Evolutionary conservation across 2,113 vertebrate genomes (phyloP), one percentile per base, ranked within the genome.

Genomic region (Romanogobio albipinnatus): DNA sequence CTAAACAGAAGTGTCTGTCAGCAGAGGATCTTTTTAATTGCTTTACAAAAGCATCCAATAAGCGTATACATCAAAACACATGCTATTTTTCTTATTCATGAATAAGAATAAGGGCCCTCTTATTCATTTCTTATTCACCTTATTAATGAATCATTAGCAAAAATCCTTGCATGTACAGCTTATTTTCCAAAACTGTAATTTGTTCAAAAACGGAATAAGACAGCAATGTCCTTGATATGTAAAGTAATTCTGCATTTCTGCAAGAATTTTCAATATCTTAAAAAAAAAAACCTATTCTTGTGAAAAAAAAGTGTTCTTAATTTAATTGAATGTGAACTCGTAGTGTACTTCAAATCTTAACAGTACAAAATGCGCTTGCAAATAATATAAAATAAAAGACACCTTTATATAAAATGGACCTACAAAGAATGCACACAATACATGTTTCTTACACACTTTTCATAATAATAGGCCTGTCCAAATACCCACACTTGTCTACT

Each of bases 1-100:
- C 13, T 47, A 45, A 74, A 74, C 70, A 73, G 70, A n/a, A 47
- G 43, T 14, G 43, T 47, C 39, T 74, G 70, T 47, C 70, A 53
- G 73, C 73, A 53, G n/a, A 33, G 24, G 15, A 76, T 53, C 49
- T 29, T 76, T 76, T 76, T 76, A 76, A 76, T 33, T 53, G 24
- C 26, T 76, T 76, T 51, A 53, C 36, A 76, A 76, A 49, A 51
- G 47, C 43, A 49, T 75, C 29, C 24, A 29, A 26, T 51, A 26
- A 53, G 47, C 24, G 10, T 49, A 76, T 76, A 26, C 9, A 76
- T 26, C 47, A 53, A 53, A 76, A 76, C 47, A 29, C 74, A 33
- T 5, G 15, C 0, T 2, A 19, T 53, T 22, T 70, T 70, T 51
- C 73, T 76, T 15, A 24, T 47, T 73, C 43, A 43, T 14, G 22